Evolutionary conservation across 2,797 vertebrate genomes (phyloP).

Genomic region (Gymnocypris eckloni): DNA sequence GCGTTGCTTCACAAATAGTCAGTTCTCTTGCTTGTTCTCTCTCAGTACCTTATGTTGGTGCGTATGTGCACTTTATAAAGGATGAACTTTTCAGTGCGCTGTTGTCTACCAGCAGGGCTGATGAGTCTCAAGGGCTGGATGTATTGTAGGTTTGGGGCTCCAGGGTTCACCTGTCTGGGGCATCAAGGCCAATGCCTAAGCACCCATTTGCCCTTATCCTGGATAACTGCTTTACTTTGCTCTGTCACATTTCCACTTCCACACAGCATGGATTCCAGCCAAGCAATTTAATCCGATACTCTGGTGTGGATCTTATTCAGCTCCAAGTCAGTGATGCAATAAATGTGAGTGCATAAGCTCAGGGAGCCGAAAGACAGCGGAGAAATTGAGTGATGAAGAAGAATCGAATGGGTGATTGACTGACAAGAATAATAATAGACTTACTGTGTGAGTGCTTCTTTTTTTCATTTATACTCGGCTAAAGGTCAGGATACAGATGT

Average conservation of each 20-base stretch:
- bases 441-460: not conserved
- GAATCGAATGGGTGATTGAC: not conserved
- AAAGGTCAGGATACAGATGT: not conserved
- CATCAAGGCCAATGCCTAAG: conserved; percentile 25
- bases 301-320: conserved; percentile 10
- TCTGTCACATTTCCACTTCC: conserved; percentile 6
- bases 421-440: conserved; percentile 11
- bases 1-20: not conserved
- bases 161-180: conserved; percentile 44
- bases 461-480: not conserved
- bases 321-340: conserved; percentile 10
- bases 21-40: not conserved
- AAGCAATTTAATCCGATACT: conserved; percentile 15
- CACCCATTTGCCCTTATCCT: conserved; percentile 21
- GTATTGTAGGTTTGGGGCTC: not conserved
- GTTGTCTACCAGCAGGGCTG: conserved; percentile 36
- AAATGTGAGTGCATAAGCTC: conserved; percentile 6
- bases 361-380: not conserved
- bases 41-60: conserved; percentile 41
- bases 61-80: conserved; percentile 22
- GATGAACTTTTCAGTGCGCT: conserved; percentile 58
- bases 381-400: conserved; percentile 11
- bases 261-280: not conserved
- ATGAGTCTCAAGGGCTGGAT: conserved; percentile 17
- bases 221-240: conserved; percentile 26